phyloP scores from a whole-genome alignment of 2,113 vertebrate genomes.

The Oophaga pumilio region DNA sequence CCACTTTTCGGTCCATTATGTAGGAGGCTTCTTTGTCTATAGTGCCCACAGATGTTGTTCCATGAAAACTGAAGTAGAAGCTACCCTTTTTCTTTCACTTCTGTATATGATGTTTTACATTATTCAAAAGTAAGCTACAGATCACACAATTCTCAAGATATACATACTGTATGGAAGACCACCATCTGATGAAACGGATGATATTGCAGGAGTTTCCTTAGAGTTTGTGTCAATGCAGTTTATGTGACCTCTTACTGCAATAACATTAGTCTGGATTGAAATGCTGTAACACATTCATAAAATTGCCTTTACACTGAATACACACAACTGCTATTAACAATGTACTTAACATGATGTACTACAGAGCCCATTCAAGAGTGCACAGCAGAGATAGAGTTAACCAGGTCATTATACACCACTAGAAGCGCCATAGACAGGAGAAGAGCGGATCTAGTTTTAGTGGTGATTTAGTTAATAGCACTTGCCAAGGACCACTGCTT shows the following conservation, averaged over 20 bases:
- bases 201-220: too few relatives aligned
- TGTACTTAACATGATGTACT: not conserved
- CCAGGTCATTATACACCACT: not conserved
- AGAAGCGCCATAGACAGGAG: not conserved
- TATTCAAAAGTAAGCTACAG: too few relatives aligned
- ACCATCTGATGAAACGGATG: too few relatives aligned
- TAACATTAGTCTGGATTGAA: not conserved
- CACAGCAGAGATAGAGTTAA: constrained; percentile 4
- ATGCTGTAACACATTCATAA: not conserved
- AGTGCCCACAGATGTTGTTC: too few relatives aligned
- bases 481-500: constrained; percentile 27
- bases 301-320: not conserved
- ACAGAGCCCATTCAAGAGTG: not conserved
- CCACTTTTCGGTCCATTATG: too few relatives aligned
- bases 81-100: too few relatives aligned
- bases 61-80: too few relatives aligned
- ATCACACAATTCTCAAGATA: too few relatives aligned
- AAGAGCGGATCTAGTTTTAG: constrained; percentile 26
- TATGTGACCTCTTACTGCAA: not conserved
- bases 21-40: too few relatives aligned
- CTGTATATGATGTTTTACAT: too few relatives aligned
- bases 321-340: not conserved
- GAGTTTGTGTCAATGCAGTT: too few relatives aligned
- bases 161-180: too few relatives aligned
- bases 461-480: constrained; percentile 46